Conservation (phyloP, 2,888 invertebrate genomes). For the Chrysotoxum bicinctum region DNA sequence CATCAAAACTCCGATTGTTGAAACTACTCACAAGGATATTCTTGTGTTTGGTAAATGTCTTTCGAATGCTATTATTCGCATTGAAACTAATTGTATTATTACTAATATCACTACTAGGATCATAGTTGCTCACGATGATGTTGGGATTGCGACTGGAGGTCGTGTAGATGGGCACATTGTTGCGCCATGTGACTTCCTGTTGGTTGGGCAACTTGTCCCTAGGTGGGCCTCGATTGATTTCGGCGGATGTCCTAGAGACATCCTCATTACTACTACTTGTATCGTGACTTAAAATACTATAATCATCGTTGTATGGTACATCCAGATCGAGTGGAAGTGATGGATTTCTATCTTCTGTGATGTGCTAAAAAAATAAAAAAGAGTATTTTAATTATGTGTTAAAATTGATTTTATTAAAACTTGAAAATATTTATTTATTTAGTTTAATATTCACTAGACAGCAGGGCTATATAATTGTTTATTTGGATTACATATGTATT, state of each 20-base stretch:
- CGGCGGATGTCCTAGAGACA: slow-evolving; percentile 61
- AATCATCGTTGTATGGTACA: slow-evolving; percentile 86
- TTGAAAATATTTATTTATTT: no score
- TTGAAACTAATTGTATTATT: slow-evolving; percentile 65
- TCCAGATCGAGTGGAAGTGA: slow-evolving; percentile 86
- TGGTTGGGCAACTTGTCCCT: slow-evolving; percentile 52
- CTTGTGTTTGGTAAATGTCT: slow-evolving; percentile 80
- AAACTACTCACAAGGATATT: slow-evolving; percentile 79
- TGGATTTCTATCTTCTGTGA: slow-evolving; percentile 82
- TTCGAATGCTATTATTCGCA: slow-evolving; percentile 76
- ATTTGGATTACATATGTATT: no score
- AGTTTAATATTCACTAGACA: no score
- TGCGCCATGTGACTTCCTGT: slow-evolving; percentile 59
- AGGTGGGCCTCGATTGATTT: slow-evolving; percentile 73
- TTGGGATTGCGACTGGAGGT: slow-evolving; percentile 78
- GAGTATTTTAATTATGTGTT: no score
- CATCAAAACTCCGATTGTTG: slow-evolving; percentile 62
- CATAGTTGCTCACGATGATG: slow-evolving; percentile 81
- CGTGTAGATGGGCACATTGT: slow-evolving; percentile 68
- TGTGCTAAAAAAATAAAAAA: slow-evolving; percentile 64
- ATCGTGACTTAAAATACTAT: slow-evolving; percentile 82
- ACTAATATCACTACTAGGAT: slow-evolving; percentile 78
- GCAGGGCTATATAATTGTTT: no score
- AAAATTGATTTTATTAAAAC: no score
- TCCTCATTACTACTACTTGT: slow-evolving; percentile 75